Evolutionary conservation across 2,888 invertebrate species (phyloP), one percentile per base, ranked within the genome.

Genomic region (Caenorhabditis japonica): DNA sequence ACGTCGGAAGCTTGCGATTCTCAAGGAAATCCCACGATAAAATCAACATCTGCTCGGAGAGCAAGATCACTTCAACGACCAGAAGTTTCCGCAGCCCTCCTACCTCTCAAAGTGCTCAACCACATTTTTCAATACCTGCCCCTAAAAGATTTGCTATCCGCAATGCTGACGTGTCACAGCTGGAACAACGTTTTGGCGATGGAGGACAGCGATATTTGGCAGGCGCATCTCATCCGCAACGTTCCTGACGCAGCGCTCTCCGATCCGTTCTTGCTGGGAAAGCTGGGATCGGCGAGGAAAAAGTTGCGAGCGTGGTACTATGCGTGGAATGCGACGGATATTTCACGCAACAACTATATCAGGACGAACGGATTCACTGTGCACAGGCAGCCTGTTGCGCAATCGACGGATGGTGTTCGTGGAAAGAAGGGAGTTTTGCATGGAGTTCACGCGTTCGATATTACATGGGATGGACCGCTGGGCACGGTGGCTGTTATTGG

Each of bases 401-500:
- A 97, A 90, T 96, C 95, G 89, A 97, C 97, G 68, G 97, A 99
- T 90, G 96, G 94, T 44, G 79, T 93, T 92, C 83, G 92, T 93
- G 89, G 93, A 92, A 80, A 97, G 94, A 91, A 88, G 38, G 85
- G 86, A 4, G 64, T 86, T 0, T 75, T 77, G 4, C 43, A 60
- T 12, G 86, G 86, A 2, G 77, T 82, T 4, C 86, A 86, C 68
- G 83, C 84, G 4, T 86, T 80, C 51, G 83, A 86, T 23, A 64
- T 86, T 36, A 71, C 76, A 3, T 86, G 86, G 86, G 83, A 86
- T 21, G 97, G 97, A 15, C 97, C 97, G 3, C 90, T 97, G 73
- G 97, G 97, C 10, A 99, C 97, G 2, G 97, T 97, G 21, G 97
- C 97, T 43, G 96, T 97, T 43, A 93, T 99, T 86, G 97, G 95